These are phyloP conservation scores for Notodonta dromedarius DNA, from an alignment of 2,888 invertebrate species.

Conservation along the genomic window DNA sequence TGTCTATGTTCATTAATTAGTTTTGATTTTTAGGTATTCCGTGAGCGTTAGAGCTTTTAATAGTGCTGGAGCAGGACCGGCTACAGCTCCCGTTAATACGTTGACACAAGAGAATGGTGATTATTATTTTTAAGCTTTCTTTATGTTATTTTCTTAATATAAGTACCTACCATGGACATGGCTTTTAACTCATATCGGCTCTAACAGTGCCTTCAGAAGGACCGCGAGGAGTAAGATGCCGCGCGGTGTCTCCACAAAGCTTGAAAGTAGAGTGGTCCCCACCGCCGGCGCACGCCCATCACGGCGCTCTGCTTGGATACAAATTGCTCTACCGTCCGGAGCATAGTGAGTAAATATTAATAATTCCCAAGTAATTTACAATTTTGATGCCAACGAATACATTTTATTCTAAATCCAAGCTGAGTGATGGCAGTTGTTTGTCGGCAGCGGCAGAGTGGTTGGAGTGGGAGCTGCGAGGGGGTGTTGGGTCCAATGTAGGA, in stretches of 20 bases:
- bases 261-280: slow-evolving; percentile 92
- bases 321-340: slow-evolving; percentile 92
- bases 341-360: slow-evolving; percentile 69
- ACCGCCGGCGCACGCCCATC: slow-evolving; percentile 88
- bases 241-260: slow-evolving; percentile 91
- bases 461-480: slow-evolving; percentile 77
- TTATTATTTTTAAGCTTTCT: slow-evolving; percentile 24
- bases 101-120: slow-evolving; percentile 93
- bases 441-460: slow-evolving; percentile 80
- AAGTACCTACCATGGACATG: not conserved
- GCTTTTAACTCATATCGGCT: slow-evolving; percentile 6
- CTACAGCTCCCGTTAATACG: slow-evolving; percentile 89
- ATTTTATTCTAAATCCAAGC: slow-evolving; percentile 56
- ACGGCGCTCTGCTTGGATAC: slow-evolving; percentile 92
- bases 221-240: slow-evolving; percentile 89
- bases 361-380: slow-evolving; percentile 6
- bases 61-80: slow-evolving; percentile 92
- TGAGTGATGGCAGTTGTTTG: slow-evolving; percentile 82
- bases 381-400: slow-evolving; percentile 15
- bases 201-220: slow-evolving; percentile 89
- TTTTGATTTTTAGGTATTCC: slow-evolving; percentile 84
- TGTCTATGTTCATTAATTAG: slow-evolving; percentile 4
- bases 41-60: slow-evolving; percentile 94
- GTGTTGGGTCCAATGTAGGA: slow-evolving; percentile 51
- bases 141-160: not conserved